Base-by-base conservation (phyloP, 2,797 vertebrate genomes). In the Paguma larvata region DNA sequence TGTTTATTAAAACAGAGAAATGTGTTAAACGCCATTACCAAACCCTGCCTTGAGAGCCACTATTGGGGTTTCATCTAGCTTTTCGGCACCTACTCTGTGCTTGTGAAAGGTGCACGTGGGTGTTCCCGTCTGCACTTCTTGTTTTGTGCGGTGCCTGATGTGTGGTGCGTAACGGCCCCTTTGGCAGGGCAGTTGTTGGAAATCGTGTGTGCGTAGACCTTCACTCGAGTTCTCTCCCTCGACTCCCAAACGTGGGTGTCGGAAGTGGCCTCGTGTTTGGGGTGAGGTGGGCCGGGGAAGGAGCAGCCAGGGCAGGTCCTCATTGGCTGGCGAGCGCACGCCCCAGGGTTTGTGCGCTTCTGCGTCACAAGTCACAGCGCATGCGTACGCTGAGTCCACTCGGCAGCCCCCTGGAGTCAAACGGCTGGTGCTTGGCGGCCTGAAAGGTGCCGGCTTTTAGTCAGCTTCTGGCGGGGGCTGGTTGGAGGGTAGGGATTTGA, bases 331-430 rank as follows among this genome's bases (percentile, higher is more conserved):
- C 19, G 56, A 30, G n/a, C 10, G 0, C 27, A 16, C 5, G 11
- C 34, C 44, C 6, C 0, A 15, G 0, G 0, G 30, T 94, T 13
- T 27, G 72, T 30, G 44, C 23, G 51, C 3, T 30, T 63, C 68
- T 41, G 63, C 34, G 7, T 38, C 19, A 6, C 32, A 0, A 1
- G 59, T 25, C 38, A 16, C 2, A 0, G 3, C 3, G 34, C 11
- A 10, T 30, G 10, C n/a, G n/a, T 32, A 5, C 0, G 0, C 8
- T 9, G 16, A 2, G 72, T 5, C 85, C 19, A 25, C 21, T 0
- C 2, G 0, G 7, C 16, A 19, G 38, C 62, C 19, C 72, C 44
- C 2, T 10, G 25, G 0, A 15, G 25, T 44, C 41, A 30, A 2
- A 44, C 7, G 56, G 12, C 67, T 18, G n/a, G 5, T 0, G 25